Percentiles rank a stretch among this genome's conserved stretches.
Evolutionary conservation across 1,140 invertebrate genomes (phyloP).

Genomic region (Myzus persicae): DNA sequence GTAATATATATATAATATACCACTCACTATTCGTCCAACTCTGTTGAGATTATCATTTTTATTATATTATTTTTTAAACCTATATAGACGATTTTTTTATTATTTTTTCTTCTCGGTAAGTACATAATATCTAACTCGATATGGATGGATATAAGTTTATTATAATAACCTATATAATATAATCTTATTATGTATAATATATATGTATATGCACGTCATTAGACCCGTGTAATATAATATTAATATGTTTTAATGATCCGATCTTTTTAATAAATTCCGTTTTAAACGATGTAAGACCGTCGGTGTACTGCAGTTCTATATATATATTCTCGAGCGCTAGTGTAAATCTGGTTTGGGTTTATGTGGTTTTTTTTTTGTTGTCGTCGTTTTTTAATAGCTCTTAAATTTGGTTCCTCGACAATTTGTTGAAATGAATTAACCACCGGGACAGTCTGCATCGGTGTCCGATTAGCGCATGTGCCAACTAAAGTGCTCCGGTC

Average conservation of each 20-base stretch:
- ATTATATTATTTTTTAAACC: neutral
- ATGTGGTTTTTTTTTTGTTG: constrained; percentile 16
- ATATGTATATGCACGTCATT: neutral
- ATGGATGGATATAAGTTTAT: neutral
- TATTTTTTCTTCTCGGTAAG: neutral
- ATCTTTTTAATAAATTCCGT: constrained; percentile 31
- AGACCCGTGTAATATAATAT: neutral
- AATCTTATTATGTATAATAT: neutral
- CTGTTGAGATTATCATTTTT: neutral
- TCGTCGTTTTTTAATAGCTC: constrained; percentile 23
- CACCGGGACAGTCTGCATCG: neutral
- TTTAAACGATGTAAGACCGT: neutral
- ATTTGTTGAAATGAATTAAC: constrained; percentile 13
- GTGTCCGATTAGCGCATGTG: neutral
- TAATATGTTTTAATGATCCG: constrained; percentile 22
- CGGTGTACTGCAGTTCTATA: neutral
- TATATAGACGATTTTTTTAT: neutral
- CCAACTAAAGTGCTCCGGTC: constrained; percentile 14
- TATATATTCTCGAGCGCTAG: neutral
- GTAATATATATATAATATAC: neutral
- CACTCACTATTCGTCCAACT: neutral
- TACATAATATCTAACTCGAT: neutral
- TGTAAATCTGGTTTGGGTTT: constrained; percentile 13
- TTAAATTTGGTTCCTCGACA: neutral
- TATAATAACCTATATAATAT: neutral